phyloP scores from a whole-genome alignment of 2,113 vertebrate species.

The Otus sunia region DNA sequence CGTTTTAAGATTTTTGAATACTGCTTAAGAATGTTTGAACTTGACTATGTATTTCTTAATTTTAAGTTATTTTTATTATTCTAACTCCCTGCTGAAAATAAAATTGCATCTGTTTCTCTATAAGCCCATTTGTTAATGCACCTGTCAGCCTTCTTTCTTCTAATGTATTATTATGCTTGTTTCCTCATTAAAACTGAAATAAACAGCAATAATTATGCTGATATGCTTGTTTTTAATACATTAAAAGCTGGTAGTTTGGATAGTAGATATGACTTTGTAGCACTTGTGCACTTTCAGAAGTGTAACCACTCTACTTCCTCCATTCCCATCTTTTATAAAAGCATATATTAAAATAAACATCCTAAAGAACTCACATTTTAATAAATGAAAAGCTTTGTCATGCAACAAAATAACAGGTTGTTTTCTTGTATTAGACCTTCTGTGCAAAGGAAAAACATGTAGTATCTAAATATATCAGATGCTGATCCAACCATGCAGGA shows the following conservation, averaged over 20 bases:
- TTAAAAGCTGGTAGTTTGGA: not conserved
- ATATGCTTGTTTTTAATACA: not conserved
- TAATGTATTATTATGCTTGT: not conserved
- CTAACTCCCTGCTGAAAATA: not conserved
- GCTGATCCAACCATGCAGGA: not conserved
- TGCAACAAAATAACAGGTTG: not conserved
- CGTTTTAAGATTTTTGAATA: not conserved
- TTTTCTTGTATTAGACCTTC: not conserved
- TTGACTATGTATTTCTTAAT: not conserved
- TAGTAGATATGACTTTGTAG: not conserved
- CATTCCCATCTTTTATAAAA: not conserved
- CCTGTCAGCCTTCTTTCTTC: not conserved
- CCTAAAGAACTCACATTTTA: not conserved
- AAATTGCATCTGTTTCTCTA: not conserved
- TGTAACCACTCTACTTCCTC: not conserved
- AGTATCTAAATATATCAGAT: not conserved
- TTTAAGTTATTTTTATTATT: not conserved
- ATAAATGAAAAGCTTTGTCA: not conserved
- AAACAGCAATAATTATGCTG: not conserved
- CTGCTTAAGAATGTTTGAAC: not conserved
- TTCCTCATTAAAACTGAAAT: conserved; percentile 11
- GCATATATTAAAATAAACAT: not conserved
- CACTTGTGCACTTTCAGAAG: not conserved
- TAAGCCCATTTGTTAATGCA: not conserved
- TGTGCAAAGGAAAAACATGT: not conserved